Conservation (phyloP, 2,797 vertebrate genomes). For the Todus mexicanus region DNA sequence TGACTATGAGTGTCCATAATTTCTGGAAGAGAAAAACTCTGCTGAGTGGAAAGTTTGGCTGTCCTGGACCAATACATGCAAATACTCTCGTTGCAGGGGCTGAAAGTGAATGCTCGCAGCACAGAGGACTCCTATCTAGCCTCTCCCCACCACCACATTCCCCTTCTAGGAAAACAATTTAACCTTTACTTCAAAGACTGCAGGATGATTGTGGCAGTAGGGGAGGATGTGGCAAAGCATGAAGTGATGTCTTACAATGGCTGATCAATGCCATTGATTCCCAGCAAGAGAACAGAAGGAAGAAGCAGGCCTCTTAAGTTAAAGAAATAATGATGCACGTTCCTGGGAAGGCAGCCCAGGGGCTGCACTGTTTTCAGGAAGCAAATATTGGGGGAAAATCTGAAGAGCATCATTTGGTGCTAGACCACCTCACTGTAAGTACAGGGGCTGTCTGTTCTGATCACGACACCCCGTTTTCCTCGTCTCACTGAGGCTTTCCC, state of each 20-base stretch:
- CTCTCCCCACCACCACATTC: neutral
- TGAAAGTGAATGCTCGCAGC: neutral
- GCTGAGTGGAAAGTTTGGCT: neutral
- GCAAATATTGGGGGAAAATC: neutral
- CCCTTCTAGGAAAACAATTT: neutral
- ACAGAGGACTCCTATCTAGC: neutral
- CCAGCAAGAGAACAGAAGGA: neutral
- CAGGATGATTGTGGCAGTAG: neutral
- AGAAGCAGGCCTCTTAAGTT: neutral
- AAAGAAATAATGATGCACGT: neutral
- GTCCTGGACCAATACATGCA: neutral
- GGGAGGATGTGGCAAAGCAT: neutral
- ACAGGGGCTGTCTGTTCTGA: neutral
- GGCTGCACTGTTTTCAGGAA: neutral
- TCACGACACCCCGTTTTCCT: neutral
- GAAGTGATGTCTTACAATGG: neutral
- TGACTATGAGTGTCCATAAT: constrained; percentile 38
- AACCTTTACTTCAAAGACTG: neutral
- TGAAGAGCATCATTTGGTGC: neutral
- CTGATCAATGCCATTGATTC: neutral
- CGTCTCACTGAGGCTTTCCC: neutral
- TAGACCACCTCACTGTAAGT: neutral
- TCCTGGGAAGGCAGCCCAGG: neutral
- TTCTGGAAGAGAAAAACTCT: constrained; percentile 69
- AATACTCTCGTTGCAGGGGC: neutral